Conservation (phyloP, 2,888 invertebrate genomes). For the Dynastes maya region DNA sequence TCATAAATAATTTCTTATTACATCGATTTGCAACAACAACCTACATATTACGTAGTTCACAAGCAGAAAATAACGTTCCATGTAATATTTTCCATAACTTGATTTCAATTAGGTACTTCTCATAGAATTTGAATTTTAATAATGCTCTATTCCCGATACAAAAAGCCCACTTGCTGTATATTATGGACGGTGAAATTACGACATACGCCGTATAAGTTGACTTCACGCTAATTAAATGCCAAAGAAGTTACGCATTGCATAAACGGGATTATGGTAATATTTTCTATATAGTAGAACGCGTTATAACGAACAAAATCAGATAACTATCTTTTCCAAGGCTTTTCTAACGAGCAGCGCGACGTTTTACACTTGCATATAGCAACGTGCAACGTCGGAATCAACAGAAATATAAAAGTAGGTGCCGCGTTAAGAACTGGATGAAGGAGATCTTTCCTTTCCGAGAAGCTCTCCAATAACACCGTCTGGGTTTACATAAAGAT, state of each 20-base stretch:
- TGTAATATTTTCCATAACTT: too few species aligned
- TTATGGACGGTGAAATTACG: conserved; percentile 4
- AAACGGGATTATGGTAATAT: conserved; percentile 41
- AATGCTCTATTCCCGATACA: too few species aligned
- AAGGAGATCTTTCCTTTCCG: conserved; percentile 20
- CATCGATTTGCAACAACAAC: too few species aligned
- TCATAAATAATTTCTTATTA: too few species aligned
- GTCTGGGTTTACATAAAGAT: background rate
- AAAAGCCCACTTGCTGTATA: too few species aligned
- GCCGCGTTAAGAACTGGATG: conserved; percentile 19
- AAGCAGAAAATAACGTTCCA: too few species aligned
- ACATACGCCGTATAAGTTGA: background rate
- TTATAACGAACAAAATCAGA: conserved; percentile 35
- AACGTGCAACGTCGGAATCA: background rate
- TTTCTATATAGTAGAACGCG: conserved; percentile 24
- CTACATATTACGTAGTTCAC: too few species aligned
- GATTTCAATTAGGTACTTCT: too few species aligned
- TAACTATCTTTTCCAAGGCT: conserved; percentile 40
- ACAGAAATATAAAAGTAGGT: conserved; percentile 14
- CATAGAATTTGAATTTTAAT: too few species aligned
- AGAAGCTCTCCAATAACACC: background rate
- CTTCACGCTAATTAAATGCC: conserved; percentile 17
- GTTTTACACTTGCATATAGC: conserved; percentile 27
- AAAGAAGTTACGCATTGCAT: conserved; percentile 20
- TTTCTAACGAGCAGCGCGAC: conserved; percentile 10